phyloP scores from a whole-genome alignment of 2,888 invertebrate species.

The Ommatoiulus sabulosus region DNA sequence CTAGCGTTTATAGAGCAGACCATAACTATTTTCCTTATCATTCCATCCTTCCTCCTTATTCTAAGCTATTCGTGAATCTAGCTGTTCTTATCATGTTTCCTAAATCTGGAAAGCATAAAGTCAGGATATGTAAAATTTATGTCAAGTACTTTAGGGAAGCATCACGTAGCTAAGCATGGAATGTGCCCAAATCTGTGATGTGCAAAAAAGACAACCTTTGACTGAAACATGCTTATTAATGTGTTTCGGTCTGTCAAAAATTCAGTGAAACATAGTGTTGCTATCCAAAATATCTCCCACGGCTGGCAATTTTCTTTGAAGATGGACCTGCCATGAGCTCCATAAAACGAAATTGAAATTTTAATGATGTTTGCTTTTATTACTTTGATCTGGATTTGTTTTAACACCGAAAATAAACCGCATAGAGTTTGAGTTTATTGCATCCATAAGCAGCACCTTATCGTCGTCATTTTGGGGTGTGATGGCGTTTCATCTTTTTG shows the following conservation, averaged over 20 bases:
- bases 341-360: conserved; percentile 40
- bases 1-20: not conserved
- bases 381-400: conserved; percentile 36
- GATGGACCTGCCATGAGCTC: not conserved
- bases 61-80: not conserved
- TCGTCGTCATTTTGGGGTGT: not conserved
- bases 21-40: not conserved
- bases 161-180: not conserved
- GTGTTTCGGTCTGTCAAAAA: not conserved
- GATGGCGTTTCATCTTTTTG: not conserved
- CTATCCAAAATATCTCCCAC: not conserved
- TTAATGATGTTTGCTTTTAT: conserved; percentile 23
- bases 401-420: conserved; percentile 13
- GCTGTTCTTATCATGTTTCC: not conserved
- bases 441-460: not conserved
- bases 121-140: not conserved
- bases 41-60: not conserved
- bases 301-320: not conserved
- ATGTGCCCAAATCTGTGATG: not conserved
- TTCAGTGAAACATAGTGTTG: not conserved
- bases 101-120: not conserved
- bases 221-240: not conserved
- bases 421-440: not conserved
- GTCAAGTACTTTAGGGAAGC: not conserved
- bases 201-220: not conserved